phyloP scores from a whole-genome alignment of 2,888 invertebrate species.

The Hydrotaea diabolus region DNA sequence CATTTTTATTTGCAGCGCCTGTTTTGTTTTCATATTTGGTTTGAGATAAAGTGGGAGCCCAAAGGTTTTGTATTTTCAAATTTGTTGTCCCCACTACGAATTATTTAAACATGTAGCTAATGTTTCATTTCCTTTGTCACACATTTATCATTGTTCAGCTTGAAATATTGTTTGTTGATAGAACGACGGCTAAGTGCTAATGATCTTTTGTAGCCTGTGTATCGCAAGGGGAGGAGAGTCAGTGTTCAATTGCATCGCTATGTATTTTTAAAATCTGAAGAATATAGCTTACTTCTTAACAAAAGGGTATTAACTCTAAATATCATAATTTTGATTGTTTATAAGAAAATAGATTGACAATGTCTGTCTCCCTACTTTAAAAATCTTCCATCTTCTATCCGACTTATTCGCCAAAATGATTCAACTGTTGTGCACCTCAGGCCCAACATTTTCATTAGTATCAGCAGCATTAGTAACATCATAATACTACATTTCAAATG shows the following conservation, averaged over 20 bases:
- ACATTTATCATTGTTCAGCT: slow-evolving; percentile 44
- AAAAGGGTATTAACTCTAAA: too few species aligned
- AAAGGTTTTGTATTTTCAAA: slow-evolving; percentile 52
- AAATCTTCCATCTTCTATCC: too few species aligned
- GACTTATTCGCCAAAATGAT: too few species aligned
- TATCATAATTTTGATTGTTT: too few species aligned
- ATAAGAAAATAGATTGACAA: too few species aligned
- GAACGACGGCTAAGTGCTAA: slow-evolving; percentile 54
- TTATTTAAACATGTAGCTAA: slow-evolving; percentile 48
- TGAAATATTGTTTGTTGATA: slow-evolving; percentile 35
- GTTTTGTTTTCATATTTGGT: not conserved
- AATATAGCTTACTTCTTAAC: too few species aligned
- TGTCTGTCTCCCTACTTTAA: too few species aligned
- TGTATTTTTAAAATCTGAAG: too few species aligned
- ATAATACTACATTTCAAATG: too few species aligned
- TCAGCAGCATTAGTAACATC: too few species aligned
- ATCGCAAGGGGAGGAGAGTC: slow-evolving; percentile 34
- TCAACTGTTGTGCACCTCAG: too few species aligned
- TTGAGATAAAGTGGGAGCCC: slow-evolving; percentile 51
- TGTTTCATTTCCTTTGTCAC: slow-evolving; percentile 61
- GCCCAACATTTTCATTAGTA: too few species aligned
- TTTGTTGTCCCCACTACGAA: slow-evolving; percentile 22
- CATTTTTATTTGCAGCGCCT: not conserved
- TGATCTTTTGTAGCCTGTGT: slow-evolving; percentile 40
- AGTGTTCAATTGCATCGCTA: slow-evolving; percentile 45